A percentile compares a stretch with the other conserved stretches of the same genome.
phyloP scores from a whole-genome alignment of 53 echinoderm and acorn worm genomes.

The Holothuria scabra region DNA sequence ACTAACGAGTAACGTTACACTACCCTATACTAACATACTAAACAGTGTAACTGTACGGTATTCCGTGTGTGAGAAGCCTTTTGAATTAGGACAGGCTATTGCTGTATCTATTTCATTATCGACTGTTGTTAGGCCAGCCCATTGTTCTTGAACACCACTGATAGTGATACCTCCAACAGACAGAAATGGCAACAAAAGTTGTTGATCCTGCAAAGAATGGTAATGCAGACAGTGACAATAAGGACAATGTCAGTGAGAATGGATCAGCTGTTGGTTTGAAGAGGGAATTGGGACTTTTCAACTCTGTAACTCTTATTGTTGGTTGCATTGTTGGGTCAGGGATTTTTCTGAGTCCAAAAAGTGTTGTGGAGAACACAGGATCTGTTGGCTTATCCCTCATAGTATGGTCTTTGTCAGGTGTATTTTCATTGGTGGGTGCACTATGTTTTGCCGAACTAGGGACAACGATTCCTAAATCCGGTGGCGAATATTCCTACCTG shows the following conservation, averaged over 20 bases:
- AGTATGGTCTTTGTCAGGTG: conserved; percentile 88
- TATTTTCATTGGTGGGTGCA: conserved; percentile 92
- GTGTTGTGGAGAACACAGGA: conserved; percentile 73
- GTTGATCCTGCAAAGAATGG: conserved; percentile 26
- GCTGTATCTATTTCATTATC: no score
- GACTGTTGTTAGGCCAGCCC: no score
- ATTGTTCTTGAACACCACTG: no score
- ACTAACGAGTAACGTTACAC: no score
- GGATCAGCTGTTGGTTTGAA: conserved; percentile 60
- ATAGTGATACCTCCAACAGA: no score
- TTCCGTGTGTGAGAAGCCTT: no score
- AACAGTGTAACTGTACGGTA: no score
- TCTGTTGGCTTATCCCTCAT: conserved; percentile 87
- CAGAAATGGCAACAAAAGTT: conserved; percentile 28
- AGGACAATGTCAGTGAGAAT: background rate
- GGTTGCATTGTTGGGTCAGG: conserved; percentile 97
- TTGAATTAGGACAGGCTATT: no score
- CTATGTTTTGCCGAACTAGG: conserved; percentile 94
- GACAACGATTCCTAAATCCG: conserved; percentile 82
- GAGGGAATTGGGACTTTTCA: conserved; percentile 82
- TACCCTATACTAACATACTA: no score
- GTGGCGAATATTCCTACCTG: conserved; percentile 92
- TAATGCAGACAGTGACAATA: background rate
- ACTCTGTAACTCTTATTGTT: conserved; percentile 78
- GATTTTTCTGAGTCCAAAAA: conserved; percentile 91